Conservation (phyloP, 1,140 invertebrate genomes). For the Cepaea nemoralis region DNA sequence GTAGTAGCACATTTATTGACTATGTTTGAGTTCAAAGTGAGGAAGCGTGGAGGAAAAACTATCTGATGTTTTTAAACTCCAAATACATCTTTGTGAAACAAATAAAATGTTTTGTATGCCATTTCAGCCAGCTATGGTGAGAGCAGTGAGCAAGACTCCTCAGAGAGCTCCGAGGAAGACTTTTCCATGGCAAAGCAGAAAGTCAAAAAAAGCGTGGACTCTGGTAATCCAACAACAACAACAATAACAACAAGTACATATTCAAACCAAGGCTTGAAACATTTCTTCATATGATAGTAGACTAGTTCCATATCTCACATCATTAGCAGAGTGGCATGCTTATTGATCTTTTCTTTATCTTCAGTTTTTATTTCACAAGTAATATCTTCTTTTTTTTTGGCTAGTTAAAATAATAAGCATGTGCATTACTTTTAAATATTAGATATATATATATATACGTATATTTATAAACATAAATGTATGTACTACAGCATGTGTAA, state of each 20-base stretch:
- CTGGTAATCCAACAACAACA: constrained; percentile 47
- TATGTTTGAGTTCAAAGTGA: too few species aligned
- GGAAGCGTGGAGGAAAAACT: constrained; percentile 2
- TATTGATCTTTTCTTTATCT: neutral
- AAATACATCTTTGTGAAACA: neutral
- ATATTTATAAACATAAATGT: neutral
- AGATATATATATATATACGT: neutral
- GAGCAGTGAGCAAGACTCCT: constrained; percentile 68
- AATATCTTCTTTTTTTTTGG: neutral
- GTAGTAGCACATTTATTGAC: too few species aligned
- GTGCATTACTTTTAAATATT: neutral
- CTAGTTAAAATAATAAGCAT: neutral
- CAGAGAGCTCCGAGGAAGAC: constrained; percentile 68
- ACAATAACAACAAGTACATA: constrained; percentile 24
- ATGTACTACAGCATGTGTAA: constrained; percentile 3
- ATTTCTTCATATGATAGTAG: constrained; percentile 9
- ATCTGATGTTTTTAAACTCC: neutral
- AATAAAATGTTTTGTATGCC: neutral
- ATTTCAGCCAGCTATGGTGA: constrained; percentile 63
- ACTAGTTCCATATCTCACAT: neutral
- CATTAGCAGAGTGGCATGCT: neutral
- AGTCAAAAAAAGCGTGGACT: constrained; percentile 54
- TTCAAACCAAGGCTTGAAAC: neutral
- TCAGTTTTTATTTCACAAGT: too few species aligned
- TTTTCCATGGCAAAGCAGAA: constrained; percentile 61